Conservation (phyloP, 2,113 vertebrate genomes). For the Scomber scombrus region DNA sequence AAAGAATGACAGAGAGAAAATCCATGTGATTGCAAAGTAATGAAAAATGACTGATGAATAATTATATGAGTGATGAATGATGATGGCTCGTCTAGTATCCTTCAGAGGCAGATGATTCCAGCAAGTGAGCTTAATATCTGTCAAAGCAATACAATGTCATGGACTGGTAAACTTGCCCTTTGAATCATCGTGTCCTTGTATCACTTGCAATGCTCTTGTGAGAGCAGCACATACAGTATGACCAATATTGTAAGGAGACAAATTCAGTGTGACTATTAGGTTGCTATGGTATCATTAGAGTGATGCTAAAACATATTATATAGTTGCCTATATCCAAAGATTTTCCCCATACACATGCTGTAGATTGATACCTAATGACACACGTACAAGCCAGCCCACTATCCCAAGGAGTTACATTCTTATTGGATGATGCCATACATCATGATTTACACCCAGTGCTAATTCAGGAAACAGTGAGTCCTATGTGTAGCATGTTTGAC, state of each 20-base stretch:
- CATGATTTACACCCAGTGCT: background rate
- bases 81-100: background rate
- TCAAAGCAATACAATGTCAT: background rate
- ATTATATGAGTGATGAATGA: constrained; percentile 13
- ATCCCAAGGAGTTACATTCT: background rate
- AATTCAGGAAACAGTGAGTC: too few species aligned
- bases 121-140: background rate
- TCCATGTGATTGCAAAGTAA: background rate
- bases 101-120: background rate
- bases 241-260: background rate
- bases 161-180: background rate
- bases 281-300: too few species aligned
- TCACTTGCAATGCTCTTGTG: background rate
- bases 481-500: background rate
- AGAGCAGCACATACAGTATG: background rate
- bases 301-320: too few species aligned
- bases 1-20: background rate
- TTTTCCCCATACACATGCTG: too few species aligned
- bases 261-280: background rate
- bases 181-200: background rate
- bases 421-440: background rate
- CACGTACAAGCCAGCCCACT: background rate
- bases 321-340: too few species aligned
- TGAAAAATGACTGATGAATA: constrained; percentile 18
- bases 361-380: too few species aligned